phyloP scores from a whole-genome alignment of 2,888 invertebrate species.

The Hydropsyche betteni region DNA sequence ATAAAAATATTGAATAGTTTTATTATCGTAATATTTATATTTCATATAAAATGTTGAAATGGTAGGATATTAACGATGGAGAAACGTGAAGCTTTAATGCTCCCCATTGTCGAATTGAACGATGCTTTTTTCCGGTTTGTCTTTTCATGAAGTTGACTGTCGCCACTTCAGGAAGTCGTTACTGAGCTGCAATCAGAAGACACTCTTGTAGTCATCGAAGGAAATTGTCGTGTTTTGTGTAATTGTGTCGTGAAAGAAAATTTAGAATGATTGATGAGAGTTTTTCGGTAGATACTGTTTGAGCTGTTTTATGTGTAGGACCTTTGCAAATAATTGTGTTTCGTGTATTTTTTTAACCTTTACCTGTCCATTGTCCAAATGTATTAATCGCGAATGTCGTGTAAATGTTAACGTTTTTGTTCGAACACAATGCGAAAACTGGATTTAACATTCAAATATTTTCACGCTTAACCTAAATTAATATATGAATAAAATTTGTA shows the following conservation, averaged over 20 bases:
- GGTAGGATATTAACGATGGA: background rate
- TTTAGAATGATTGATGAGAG: too few relatives aligned
- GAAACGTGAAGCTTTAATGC: background rate
- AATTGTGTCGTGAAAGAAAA: too few relatives aligned
- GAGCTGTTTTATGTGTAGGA: background rate
- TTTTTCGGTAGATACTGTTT: too few relatives aligned
- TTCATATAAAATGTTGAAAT: too few relatives aligned
- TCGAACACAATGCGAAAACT: constrained; percentile 3
- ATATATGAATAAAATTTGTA: background rate
- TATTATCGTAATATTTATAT: too few relatives aligned
- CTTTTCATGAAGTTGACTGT: background rate
- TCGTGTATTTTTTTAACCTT: constrained; percentile 10
- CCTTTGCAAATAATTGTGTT: constrained; percentile 5
- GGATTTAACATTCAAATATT: background rate
- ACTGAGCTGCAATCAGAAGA: background rate
- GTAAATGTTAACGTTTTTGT: background rate
- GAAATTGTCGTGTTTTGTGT: constrained; percentile 8
- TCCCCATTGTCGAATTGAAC: background rate
- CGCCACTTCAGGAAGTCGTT: constrained; percentile 20
- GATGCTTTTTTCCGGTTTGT: background rate
- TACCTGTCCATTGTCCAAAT: constrained; percentile 12
- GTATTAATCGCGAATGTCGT: constrained; percentile 14
- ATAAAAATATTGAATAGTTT: too few relatives aligned
- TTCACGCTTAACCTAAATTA: background rate
- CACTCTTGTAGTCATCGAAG: constrained; percentile 9